Evolutionary conservation across 1,140 invertebrate genomes (phyloP), one percentile per base, ranked within the genome.

Genomic region (Vollenhovia emeryi): DNA sequence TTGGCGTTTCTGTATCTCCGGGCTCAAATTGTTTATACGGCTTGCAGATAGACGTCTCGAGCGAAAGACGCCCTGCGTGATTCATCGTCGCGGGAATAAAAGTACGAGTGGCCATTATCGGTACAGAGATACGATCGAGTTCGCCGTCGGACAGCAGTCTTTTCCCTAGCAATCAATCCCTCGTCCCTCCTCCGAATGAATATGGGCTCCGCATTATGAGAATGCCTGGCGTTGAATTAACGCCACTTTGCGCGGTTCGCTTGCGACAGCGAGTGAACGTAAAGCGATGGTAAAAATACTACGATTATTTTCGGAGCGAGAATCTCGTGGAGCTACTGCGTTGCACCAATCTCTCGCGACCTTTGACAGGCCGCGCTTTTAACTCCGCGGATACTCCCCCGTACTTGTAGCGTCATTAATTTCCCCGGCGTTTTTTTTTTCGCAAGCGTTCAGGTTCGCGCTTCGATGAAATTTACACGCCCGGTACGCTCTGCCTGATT

Each of bases 251-350:
- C 79, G 79, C 78, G 85, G n/a, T 75, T 86, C 50, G 64, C 73
- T 80, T 73, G 82, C 84, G 85, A n/a, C 52, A 40, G 59, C 84
- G 24, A 92, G 90, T 90, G 85, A 87, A 78, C 85, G 86, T 90
- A 87, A 91, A 92, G 91, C 52, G 80, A 89, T 84, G 91, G 89
- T 93, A 94, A 94, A 94, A 93, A 93, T 93, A 94, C 88, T 78
- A 76, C 18, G 87, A 86, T 91, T 93, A 94, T 93, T 94, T 93
- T 93, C 64, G 92, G 93, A 93, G 75, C 74, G 76, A 24, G 50
- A 73, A 89, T 45, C 60, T 79, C 78, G 62, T 79, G 75, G 85
- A 90, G 90, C 82, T 86, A 85, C 80, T 84, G 84, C 66, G 79
- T 87, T 88, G 78, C 85, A 86, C 79, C 80, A 68, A 87, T 92